These are phyloP conservation scores for Fragum sueziense DNA, from an alignment of 2,888 invertebrate genomes.

Conservation along the genomic window DNA sequence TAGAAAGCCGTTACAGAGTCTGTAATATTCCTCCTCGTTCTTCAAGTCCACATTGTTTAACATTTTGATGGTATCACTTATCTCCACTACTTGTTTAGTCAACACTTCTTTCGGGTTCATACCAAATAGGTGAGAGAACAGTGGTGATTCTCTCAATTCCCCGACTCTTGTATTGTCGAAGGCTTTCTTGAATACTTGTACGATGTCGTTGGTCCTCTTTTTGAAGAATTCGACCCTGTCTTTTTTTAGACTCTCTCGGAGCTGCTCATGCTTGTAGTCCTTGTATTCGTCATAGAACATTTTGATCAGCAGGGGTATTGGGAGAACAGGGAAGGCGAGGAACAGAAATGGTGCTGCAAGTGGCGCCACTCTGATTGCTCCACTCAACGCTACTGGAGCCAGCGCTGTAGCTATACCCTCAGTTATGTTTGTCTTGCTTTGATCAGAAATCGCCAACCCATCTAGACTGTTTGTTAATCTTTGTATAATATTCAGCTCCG, in stretches of 20 bases:
- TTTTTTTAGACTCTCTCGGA: constrained; percentile 5
- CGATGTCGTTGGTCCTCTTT: neutral
- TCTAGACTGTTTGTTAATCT: neutral
- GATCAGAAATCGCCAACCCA: neutral
- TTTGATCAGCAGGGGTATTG: constrained; percentile 22
- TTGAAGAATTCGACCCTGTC: constrained; percentile 20
- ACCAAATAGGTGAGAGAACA: neutral
- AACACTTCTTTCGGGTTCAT: neutral
- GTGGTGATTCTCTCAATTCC: neutral
- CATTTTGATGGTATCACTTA: neutral
- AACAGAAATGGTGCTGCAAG: constrained; percentile 26
- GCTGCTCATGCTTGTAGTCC: constrained; percentile 19
- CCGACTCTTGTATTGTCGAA: neutral
- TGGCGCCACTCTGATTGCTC: constrained; percentile 24
- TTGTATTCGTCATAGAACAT: constrained; percentile 32
- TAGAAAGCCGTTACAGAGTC: neutral
- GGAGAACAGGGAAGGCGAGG: constrained; percentile 26
- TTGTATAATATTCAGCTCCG: neutral
- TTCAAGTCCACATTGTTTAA: neutral
- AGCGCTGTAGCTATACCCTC: neutral
- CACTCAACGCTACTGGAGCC: constrained; percentile 14
- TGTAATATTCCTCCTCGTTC: neutral
- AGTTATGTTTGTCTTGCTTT: neutral
- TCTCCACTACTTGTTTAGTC: neutral
- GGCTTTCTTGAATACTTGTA: neutral